phyloP scores from a whole-genome alignment of 2,113 vertebrate species.

The Heterochromis multidens region DNA sequence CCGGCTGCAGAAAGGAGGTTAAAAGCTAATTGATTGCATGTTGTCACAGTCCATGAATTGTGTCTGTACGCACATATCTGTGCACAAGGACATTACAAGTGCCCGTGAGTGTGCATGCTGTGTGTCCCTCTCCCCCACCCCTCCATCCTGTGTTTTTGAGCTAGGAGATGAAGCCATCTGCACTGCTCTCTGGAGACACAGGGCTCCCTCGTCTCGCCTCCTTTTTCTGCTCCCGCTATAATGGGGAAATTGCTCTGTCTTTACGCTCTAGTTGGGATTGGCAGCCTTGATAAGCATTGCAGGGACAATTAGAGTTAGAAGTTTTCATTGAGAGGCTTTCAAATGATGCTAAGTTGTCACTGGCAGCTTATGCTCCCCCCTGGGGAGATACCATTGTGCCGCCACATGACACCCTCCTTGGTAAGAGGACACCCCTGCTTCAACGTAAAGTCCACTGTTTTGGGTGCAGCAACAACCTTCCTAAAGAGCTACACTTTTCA shows the following conservation, averaged over 20 bases:
- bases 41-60: slow-evolving; percentile 22
- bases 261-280: slow-evolving; percentile 76
- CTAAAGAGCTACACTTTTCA: neutral
- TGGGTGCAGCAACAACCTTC: neutral
- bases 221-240: slow-evolving; percentile 64
- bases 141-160: slow-evolving; percentile 68
- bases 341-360: slow-evolving; percentile 53
- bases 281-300: slow-evolving; percentile 69
- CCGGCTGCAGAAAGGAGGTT: slow-evolving; percentile 36
- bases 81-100: slow-evolving; percentile 21
- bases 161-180: slow-evolving; percentile 74
- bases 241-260: slow-evolving; percentile 74
- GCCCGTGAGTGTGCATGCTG: neutral
- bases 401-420: slow-evolving; percentile 10
- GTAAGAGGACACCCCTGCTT: neutral
- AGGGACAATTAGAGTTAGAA: slow-evolving; percentile 72
- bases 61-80: neutral
- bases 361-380: slow-evolving; percentile 32
- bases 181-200: slow-evolving; percentile 62
- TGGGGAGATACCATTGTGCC: slow-evolving; percentile 6
- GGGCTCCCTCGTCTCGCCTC: slow-evolving; percentile 55
- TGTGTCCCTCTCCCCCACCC: slow-evolving; percentile 28
- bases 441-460: slow-evolving; percentile 9
- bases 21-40: slow-evolving; percentile 62
- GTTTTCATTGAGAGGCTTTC: slow-evolving; percentile 64